Evolutionary conservation across 1,140 invertebrate species (phyloP), one percentile per base, ranked within the genome.

Genomic region (Lordiphosa stackelbergi): DNA sequence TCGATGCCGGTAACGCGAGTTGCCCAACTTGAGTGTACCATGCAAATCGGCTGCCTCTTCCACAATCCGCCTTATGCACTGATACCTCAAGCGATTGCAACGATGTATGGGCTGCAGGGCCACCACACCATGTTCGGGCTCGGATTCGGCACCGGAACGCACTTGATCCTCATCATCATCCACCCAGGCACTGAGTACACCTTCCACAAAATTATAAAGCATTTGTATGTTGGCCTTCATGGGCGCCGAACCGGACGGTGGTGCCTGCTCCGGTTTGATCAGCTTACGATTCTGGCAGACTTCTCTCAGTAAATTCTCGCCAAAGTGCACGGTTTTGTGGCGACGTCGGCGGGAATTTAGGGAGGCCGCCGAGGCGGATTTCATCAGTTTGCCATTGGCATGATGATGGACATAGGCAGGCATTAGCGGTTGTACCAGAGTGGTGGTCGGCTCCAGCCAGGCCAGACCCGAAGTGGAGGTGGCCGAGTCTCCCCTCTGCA

Each of bases 281-380:
- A 88, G 69, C 69, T 88, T 79, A 53, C 87, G 63, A 79, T 93
- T 92, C 52, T 92, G 91, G 86, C 92, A 93, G 43, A 93, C 91
- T 77, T 92, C 91, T 79, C 92, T 90, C 24, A 93, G 86, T 4
- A 93, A 88, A 75, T 92, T 92, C 70, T 93, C 93, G 40, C 92
- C 92, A 83, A 93, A 93, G 87, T 94, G 93, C 9, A 94, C 93
- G 36, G 93, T 93, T 88, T 93, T 93, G 88, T 93, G 91, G 45
- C 92, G 89, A 36, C 92, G 89, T 16, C 92, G 89, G 45, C 92
- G 90, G 37, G 90, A 88, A 59, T 91, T 90, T 62, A 91, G 88
- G 52, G 89, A 88, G 34, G 88, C 90, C 22, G 83, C 87, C 53
- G 79, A 86, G 59, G 89, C 89, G 52, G 86, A 87, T 40, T 88